These are phyloP conservation scores for Eucidaris tribuloides DNA, from an alignment of 35 echinoderm and acorn worm genomes.

Conservation along the genomic window DNA sequence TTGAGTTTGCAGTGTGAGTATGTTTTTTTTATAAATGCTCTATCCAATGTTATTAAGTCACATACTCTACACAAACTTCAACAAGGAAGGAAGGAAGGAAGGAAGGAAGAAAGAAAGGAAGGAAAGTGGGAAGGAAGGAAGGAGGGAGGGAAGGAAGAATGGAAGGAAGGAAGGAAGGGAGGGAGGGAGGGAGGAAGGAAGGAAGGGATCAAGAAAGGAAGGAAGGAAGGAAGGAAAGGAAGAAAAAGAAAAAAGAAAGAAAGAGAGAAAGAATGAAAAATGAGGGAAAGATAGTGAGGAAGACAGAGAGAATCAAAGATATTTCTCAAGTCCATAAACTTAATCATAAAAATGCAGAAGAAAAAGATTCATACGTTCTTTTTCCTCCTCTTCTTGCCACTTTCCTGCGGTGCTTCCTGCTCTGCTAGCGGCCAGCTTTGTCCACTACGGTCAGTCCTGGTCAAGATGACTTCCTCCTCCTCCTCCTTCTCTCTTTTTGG, in stretches of 20 bases:
- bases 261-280: too few species aligned
- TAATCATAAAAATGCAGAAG: neutral
- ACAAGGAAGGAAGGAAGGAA: slow-evolving; percentile 9
- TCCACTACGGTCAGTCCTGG: slow-evolving; percentile 77
- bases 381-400: slow-evolving; percentile 61
- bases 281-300: too few species aligned
- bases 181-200: neutral
- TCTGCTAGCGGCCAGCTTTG: slow-evolving; percentile 90
- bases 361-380: too few species aligned
- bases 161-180: slow-evolving; percentile 16
- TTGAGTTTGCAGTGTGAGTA: too few species aligned
- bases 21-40: too few species aligned
- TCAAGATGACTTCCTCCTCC: slow-evolving; percentile 73
- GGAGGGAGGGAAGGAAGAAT: slow-evolving; percentile 1
- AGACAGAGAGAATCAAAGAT: too few species aligned
- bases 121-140: slow-evolving; percentile 4
- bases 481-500: slow-evolving; percentile 14
- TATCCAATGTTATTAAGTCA: too few species aligned
- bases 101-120: slow-evolving; percentile 7
- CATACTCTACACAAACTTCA: too few species aligned
- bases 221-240: neutral
- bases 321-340: too few species aligned
- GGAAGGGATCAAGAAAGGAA: neutral
- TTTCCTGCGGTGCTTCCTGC: neutral
- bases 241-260: too few species aligned